Evolutionary conservation across 2,888 invertebrate species (phyloP), one percentile per base, ranked within the genome.

Genomic region (Antheraea assamensis): DNA sequence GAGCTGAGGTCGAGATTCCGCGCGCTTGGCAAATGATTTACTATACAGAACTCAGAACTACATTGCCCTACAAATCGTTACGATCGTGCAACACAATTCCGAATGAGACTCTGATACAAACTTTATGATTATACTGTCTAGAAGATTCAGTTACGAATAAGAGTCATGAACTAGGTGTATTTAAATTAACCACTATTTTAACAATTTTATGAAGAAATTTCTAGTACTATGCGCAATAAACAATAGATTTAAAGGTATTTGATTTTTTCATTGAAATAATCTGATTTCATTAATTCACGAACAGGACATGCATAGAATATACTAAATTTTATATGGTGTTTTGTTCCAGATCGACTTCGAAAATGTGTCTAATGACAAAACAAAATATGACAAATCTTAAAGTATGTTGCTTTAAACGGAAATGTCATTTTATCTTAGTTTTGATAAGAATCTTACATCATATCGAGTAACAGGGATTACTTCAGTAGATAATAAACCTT

Each of bases 1-100:
- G 27, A 64, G 61, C 61, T 64, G 30, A 64, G 61, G 61, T 64
- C 61, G 61, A 64, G 21, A 64, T 64, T 19, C 30, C 27, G 61
- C 27, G 27, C 61, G 61, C 30, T 64, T 64, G 61, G 61, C 61
- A 64, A 64, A 64, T 64, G 61, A 64, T 64, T 64, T 30, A 64
- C 61, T 64, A 64, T 64, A 30, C 61, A 64, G 61, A 64, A 30
- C 30, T 64, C 27, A 30, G 17, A 27, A 64, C 61, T 64, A 64
- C 15, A 64, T 64, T 64, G 61, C 61, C 61, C 61, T 64, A 64
- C 61, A 17, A 64, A 64, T 30, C 30, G 61, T 64, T 64, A 64
- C 17, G 27, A 30, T 27, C 27, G 30, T 30, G 61, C 61, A 64
- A 64, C 17, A 15, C 15, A 64, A 17, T 64, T 30, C 61, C 19